phyloP scores from a whole-genome alignment of 2,797 vertebrate genomes.

The Cryptoblepharus egeriae region DNA sequence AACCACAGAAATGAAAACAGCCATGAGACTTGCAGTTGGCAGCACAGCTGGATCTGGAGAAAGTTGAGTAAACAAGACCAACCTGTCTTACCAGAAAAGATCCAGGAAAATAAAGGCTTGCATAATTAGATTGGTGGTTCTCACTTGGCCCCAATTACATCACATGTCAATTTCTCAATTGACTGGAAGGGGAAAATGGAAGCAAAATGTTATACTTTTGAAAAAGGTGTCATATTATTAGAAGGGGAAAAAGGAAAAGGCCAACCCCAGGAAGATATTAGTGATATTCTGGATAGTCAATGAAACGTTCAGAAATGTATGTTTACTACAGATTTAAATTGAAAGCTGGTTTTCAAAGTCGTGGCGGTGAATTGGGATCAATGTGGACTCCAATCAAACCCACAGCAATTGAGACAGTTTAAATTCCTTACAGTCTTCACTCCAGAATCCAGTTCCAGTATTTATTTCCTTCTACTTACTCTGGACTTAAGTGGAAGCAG shows the following conservation, averaged over 20 bases:
- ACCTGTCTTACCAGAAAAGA: background rate
- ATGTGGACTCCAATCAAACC: background rate
- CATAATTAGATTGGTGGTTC: background rate
- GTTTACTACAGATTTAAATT: background rate
- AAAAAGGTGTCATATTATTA: background rate
- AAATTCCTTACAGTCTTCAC: background rate
- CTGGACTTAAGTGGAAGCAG: background rate
- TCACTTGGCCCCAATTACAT: background rate
- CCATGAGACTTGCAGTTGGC: background rate
- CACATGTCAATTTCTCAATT: background rate
- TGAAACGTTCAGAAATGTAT: background rate
- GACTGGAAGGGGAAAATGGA: background rate
- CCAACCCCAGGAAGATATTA: background rate
- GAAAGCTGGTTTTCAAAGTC: background rate
- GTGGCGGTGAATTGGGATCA: background rate
- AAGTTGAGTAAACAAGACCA: background rate
- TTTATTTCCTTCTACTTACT: background rate
- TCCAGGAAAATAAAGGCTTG: background rate
- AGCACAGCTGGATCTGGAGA: background rate
- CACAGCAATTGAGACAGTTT: background rate
- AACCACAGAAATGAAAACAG: background rate
- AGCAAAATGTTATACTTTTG: background rate
- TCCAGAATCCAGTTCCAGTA: background rate
- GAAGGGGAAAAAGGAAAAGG: no score
- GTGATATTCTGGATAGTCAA: background rate